Evolutionary conservation across 2,888 invertebrate genomes (phyloP), one percentile per base, ranked within the genome.

Genomic region (Malthinus flaveolus): DNA sequence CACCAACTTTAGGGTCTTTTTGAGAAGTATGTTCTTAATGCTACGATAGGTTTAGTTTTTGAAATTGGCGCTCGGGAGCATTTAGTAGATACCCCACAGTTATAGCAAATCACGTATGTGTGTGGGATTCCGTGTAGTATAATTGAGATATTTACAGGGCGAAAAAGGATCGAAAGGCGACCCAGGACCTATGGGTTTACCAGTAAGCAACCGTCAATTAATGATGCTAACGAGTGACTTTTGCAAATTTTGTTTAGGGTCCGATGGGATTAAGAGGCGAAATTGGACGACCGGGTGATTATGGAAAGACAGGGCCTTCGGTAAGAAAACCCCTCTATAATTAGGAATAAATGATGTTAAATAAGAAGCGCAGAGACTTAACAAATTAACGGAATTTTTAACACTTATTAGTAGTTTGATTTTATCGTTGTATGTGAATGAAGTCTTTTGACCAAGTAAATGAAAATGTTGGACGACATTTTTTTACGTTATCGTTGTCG

Each of bases 111-210:
- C 11, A 12, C 33, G 39, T 31, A 7, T 45, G 12, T 33, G 9
- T n/a, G 9, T 36, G 12, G 8, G 5, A 35, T n/a, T n/a, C n/a
- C n/a, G n/a, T n/a, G n/a, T n/a, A n/a, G n/a, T n/a, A n/a, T 37
- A 37, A 37, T 7, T 7, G 7, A n/a, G 10, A 10, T 13, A 13
- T 57, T 81, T 83, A 51, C 79, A 93, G 92, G 93, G 93, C 48
- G 89, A 89, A 65, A 88, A 89, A 75, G 93, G 93, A 52, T 83
- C 85, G 50, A 89, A 87, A 78, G 93, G 93, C 57, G 91, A 92
- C 78, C 88, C 90, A 56, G 97, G 97, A 68, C 95, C 95, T 53
- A 96, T 96, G 94, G 97, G 96, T 73, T 82, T 97, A 74, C 96
- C 96, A 77, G 95, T 95, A 85, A 88, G 91, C 89, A 42, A 42